These are phyloP conservation scores for Streptopelia turtur DNA, from an alignment of 2,797 vertebrate genomes.

Conservation along the genomic window DNA sequence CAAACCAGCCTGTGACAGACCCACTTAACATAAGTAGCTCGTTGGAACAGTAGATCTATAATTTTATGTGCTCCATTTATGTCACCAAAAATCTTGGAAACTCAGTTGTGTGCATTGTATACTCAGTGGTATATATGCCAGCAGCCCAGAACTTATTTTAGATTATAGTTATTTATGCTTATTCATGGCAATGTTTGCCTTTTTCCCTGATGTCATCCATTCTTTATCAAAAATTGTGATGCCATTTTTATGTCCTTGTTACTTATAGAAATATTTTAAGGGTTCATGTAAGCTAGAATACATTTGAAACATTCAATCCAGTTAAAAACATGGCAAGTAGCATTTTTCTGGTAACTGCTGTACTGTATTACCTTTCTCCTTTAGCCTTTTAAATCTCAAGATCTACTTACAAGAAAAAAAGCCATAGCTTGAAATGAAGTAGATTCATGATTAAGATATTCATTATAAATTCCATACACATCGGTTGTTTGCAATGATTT, in stretches of 20 bases:
- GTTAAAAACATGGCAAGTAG: slow-evolving; percentile 1
- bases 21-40: neutral
- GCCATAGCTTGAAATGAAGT: neutral
- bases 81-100: slow-evolving; percentile 1
- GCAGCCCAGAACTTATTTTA: neutral
- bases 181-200: neutral
- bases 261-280: slow-evolving; percentile 41
- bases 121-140: neutral
- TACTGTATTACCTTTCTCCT: neutral
- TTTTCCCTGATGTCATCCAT: neutral
- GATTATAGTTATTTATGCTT: neutral
- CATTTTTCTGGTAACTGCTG: slow-evolving; percentile 2
- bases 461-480: slow-evolving; percentile 14
- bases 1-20: neutral
- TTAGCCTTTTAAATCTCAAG: neutral
- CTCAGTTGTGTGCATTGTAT: neutral
- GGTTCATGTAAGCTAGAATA: neutral
- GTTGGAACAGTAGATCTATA: neutral
- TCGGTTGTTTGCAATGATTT: slow-evolving; percentile 13
- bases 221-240: neutral
- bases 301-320: slow-evolving; percentile 27
- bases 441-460: slow-evolving; percentile 19
- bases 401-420: neutral
- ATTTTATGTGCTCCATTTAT: neutral
- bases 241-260: neutral